phyloP scores from a whole-genome alignment of 2,888 invertebrate genomes.

The Bedellia somnulentella region DNA sequence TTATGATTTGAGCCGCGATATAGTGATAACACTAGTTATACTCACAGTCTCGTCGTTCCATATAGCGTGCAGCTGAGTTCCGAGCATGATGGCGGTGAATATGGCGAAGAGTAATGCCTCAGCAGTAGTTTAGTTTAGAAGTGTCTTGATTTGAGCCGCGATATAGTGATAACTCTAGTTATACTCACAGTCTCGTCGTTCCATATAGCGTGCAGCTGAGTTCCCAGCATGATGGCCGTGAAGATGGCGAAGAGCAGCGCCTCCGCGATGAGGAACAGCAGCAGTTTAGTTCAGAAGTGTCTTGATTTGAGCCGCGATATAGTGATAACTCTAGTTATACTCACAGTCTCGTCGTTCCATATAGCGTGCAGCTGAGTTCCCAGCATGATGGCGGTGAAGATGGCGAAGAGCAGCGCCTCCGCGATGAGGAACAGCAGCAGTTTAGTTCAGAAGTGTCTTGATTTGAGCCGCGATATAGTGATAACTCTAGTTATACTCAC shows the following conservation, averaged over 20 bases:
- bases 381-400: conserved; percentile 97
- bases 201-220: conserved; percentile 96
- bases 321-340: too few species aligned
- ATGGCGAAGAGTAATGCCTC: conserved; percentile 96
- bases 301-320: too few species aligned
- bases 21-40: too few species aligned
- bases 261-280: conserved; percentile 90
- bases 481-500: too few species aligned
- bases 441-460: too few species aligned
- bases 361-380: conserved; percentile 96
- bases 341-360: conserved; percentile 98
- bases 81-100: conserved; percentile 97
- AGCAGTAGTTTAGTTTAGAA: too few species aligned
- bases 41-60: conserved; percentile 99
- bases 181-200: conserved; percentile 99
- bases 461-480: too few species aligned
- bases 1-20: too few species aligned
- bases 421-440: conserved; percentile 87
- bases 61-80: conserved; percentile 94
- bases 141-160: too few species aligned
- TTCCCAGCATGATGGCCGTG: conserved; percentile 95
- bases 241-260: conserved; percentile 96
- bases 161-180: too few species aligned
- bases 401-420: conserved; percentile 93
- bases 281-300: too few species aligned